Evolutionary conservation across 2,113 vertebrate genomes (phyloP), one percentile per base, ranked within the genome.

Genomic region (Semnopithecus entellus): DNA sequence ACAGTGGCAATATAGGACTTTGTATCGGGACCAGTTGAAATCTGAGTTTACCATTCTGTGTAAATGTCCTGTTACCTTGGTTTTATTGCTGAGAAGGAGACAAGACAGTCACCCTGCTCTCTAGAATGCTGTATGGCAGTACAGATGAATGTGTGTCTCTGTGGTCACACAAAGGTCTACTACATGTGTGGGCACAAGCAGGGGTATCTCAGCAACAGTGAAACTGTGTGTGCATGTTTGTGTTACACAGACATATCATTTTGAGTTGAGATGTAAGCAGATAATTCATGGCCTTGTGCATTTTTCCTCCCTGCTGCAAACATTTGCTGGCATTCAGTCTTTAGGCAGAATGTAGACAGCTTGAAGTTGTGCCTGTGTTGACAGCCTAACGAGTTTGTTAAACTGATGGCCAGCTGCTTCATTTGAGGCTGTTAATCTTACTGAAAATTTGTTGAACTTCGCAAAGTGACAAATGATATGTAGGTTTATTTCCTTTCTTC

Each of bases 81-180:
- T 76, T 92, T 96, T 81, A 45, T 83, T 95, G 68, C 85, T 88
- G 40, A 57, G 88, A 79, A 97, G 43, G 88, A 92, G 83, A 86
- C 17, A 12, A 66, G 64, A 85, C n/a, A 79, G 64, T 81, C 66
- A 43, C 17, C 38, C 16, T 92, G 17, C 59, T 86, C 55, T 90
- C 48, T 35, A 84, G 84, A 81, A 22, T 87, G 55, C 78, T 12
- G 6, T 38, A 22, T 73, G 92, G 16, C 61, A 91, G 43, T 83
- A 23, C 52, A 96, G 72, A 38, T 32, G 43, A 72, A 55, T 52
- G 27, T 80, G 20, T 83, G 79, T 92, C 43, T 72, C 45, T 59
- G 14, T 61, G 70, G 61, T 50, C 43, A 80, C 80, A 43, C 1
- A 32, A 66, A 52, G 20, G 10, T 83, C 2, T 88, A 16, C 0